Evolutionary conservation across 2,888 invertebrate species (phyloP).

Genomic region (Serripes groenlandicus): DNA sequence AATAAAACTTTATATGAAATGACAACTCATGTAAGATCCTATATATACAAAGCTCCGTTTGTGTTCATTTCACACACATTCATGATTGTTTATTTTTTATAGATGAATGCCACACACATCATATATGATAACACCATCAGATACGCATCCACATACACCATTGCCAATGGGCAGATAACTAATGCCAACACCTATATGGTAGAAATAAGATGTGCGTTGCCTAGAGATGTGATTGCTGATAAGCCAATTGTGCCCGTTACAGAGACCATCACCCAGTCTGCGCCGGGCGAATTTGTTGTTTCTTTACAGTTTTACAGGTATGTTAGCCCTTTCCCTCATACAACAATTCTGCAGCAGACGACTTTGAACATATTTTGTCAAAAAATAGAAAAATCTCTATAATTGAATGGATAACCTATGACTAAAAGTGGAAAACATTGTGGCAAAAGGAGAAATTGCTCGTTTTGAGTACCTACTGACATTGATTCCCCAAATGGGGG

Average conservation of each 20-base stretch:
- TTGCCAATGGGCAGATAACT: slow-evolving; percentile 67
- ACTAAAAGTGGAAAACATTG: neutral
- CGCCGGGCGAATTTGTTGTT: slow-evolving; percentile 74
- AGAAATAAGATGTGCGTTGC: slow-evolving; percentile 77
- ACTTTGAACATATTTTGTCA: too few species aligned
- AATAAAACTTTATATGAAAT: too few species aligned
- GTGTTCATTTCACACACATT: too few species aligned
- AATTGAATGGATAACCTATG: too few species aligned
- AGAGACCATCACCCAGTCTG: slow-evolving; percentile 75
- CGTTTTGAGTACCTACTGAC: neutral
- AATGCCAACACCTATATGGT: slow-evolving; percentile 78
- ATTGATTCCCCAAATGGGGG: too few species aligned
- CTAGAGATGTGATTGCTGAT: slow-evolving; percentile 66
- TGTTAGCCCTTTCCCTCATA: neutral
- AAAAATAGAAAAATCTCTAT: too few species aligned
- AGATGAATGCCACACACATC: slow-evolving; percentile 82
- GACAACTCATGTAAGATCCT: too few species aligned
- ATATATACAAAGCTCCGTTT: too few species aligned
- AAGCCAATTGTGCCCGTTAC: slow-evolving; percentile 72
- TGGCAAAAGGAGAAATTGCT: neutral
- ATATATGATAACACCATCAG: slow-evolving; percentile 77
- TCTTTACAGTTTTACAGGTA: slow-evolving; percentile 74
- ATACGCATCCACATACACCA: slow-evolving; percentile 73
- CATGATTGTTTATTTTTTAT: slow-evolving; percentile 34
- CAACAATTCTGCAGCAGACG: too few species aligned